These are phyloP conservation scores for Archocentrus centrarchus DNA, from an alignment of 2,113 vertebrate species.

Conservation along the genomic window DNA sequence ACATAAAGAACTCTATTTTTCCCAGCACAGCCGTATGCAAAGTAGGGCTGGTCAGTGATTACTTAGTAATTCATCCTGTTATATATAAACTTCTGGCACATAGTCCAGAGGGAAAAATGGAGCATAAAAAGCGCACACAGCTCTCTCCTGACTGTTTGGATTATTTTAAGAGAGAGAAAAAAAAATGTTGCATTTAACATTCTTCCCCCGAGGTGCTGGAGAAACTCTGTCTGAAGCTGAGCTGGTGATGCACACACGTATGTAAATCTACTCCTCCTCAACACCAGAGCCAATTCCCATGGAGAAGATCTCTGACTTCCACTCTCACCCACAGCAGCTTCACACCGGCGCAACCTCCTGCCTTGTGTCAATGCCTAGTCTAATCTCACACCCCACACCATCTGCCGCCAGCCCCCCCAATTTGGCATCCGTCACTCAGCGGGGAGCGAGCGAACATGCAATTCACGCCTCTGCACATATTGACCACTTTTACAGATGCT, in stretches of 20 bases:
- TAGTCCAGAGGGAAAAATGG: conserved; percentile 57
- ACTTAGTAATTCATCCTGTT: conserved; percentile 71
- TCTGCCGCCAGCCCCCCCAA: conserved; percentile 62
- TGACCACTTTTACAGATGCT: conserved; percentile 50
- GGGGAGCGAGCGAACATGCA: conserved; percentile 45
- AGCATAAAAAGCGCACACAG: conserved; percentile 54
- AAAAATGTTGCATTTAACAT: conserved; percentile 53
- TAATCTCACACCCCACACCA: conserved; percentile 72
- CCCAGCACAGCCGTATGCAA: conserved; percentile 51
- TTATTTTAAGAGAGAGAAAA: conserved; percentile 50
- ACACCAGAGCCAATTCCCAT: conserved; percentile 47
- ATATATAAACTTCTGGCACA: conserved; percentile 66
- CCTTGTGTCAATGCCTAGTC: conserved; percentile 65
- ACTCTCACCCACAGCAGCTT: conserved; percentile 61
- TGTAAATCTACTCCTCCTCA: conserved; percentile 57
- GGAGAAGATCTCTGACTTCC: conserved; percentile 61
- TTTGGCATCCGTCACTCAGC: conserved; percentile 55
- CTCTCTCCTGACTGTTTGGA: conserved; percentile 61
- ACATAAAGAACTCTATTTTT: conserved; percentile 56
- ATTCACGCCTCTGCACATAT: conserved; percentile 48
- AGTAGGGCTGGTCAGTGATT: conserved; percentile 67
- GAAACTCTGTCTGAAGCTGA: conserved; percentile 44
- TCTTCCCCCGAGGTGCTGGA: conserved; percentile 35
- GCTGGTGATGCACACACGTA: conserved; percentile 34
- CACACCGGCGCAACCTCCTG: conserved; percentile 62